Percentiles rank a stretch among this genome's conserved stretches.
These are phyloP conservation scores for Festucalex cinctus DNA, from an alignment of 2,113 vertebrate species.

Conservation along the genomic window DNA sequence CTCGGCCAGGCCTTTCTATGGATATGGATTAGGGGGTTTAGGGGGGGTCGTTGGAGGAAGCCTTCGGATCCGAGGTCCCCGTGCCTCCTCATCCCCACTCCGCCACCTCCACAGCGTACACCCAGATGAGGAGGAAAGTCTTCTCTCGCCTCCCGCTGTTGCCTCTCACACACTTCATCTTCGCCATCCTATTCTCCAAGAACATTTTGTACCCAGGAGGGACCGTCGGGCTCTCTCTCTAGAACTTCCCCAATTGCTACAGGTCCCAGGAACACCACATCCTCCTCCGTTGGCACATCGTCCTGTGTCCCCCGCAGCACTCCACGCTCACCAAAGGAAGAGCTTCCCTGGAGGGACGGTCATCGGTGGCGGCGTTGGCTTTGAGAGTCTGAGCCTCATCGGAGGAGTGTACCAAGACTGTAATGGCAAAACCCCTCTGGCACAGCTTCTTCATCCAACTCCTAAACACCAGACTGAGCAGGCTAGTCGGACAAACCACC, in stretches of 20 bases:
- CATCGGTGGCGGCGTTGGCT: constrained; percentile 22
- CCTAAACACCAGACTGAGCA: constrained; percentile 36
- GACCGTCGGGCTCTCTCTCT: constrained; percentile 88
- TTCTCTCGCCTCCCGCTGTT: constrained; percentile 70
- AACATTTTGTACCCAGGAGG: constrained; percentile 60
- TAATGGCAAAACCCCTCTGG: constrained; percentile 86
- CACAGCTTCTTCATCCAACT: constrained; percentile 56
- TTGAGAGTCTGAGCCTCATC: background rate
- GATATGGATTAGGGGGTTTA: constrained; percentile 52
- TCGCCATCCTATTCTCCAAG: constrained; percentile 59
- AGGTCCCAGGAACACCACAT: constrained; percentile 62
- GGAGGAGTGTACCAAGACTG: constrained; percentile 82
- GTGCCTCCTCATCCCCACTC: constrained; percentile 53
- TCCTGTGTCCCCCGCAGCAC: constrained; percentile 15
- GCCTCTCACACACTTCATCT: constrained; percentile 52
- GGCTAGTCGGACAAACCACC: constrained; percentile 19
- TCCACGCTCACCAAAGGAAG: constrained; percentile 61
- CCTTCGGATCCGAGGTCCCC: constrained; percentile 75
- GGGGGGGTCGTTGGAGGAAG: constrained; percentile 62
- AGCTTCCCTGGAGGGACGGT: constrained; percentile 62
- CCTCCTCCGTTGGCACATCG: constrained; percentile 32
- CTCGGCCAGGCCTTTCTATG: constrained; percentile 63
- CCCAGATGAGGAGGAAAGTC: constrained; percentile 83
- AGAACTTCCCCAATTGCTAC: constrained; percentile 82
- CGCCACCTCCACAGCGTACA: constrained; percentile 56